A percentile compares a stretch with the other conserved stretches of the same genome.
Evolutionary conservation across 2,888 invertebrate genomes (phyloP).

Genomic region (Empis livida): DNA sequence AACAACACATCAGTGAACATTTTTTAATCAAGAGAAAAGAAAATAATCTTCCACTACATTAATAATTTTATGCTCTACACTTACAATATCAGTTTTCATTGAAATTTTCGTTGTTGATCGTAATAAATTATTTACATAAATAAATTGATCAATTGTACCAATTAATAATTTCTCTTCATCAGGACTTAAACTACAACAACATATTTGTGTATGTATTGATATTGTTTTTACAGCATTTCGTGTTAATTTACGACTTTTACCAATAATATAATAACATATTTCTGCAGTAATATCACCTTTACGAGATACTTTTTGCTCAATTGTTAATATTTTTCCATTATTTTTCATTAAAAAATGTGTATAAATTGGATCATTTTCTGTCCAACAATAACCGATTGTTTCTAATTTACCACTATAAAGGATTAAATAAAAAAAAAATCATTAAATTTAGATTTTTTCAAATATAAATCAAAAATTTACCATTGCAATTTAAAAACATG

Average conservation of each 20-base stretch:
- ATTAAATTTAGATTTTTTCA: background rate
- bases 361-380: slow-evolving; percentile 78
- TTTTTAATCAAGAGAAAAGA: no score
- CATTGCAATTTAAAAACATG: slow-evolving; percentile 64
- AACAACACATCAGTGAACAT: no score
- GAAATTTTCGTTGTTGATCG: slow-evolving; percentile 62
- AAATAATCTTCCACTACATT: no score
- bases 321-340: slow-evolving; percentile 56
- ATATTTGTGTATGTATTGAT: slow-evolving; percentile 54
- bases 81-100: slow-evolving; percentile 63
- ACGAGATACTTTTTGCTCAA: slow-evolving; percentile 69
- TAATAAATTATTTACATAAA: slow-evolving; percentile 64
- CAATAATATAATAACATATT: slow-evolving; percentile 48
- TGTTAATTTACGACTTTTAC: slow-evolving; percentile 40
- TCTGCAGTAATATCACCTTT: slow-evolving; percentile 60
- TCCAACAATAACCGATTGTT: slow-evolving; percentile 65
- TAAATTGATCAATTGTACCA: slow-evolving; percentile 73
- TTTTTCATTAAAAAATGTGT: slow-evolving; percentile 62
- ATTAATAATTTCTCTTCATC: slow-evolving; percentile 62
- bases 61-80: no score
- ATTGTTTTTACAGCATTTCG: slow-evolving; percentile 53
- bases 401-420: slow-evolving; percentile 52
- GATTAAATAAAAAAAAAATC: slow-evolving; percentile 14
- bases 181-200: slow-evolving; percentile 51
- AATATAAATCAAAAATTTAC: slow-evolving; percentile 39